Base-by-base conservation (phyloP, 1,140 invertebrate genomes). In the Apis cerana region DNA sequence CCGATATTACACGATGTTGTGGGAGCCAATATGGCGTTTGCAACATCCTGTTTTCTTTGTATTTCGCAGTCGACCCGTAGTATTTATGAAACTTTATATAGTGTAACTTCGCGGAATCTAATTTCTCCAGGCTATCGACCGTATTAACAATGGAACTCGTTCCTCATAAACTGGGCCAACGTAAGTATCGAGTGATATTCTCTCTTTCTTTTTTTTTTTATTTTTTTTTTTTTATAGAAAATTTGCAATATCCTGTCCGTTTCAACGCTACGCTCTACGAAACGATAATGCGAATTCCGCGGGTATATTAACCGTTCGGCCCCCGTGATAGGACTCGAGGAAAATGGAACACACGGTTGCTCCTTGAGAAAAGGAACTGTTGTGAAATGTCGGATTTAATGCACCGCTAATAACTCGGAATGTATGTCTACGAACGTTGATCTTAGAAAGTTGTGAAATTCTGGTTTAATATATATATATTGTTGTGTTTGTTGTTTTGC, bases 31-130 rank as follows among this genome's bases (percentile, higher is more conserved):
- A 56, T 56, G 68, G 71, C 33, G 33, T 48, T 68, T 62, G 74
- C 80, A 70, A 69, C 61, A 64, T 78, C 58, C 58, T 64, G 80
- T 82, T 56, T 78, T 78, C 67, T 59, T 67, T 54, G 69, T 54
- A 13, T 23, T 33, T 72, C 70, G 12, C 23, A 17, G 17, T 15
- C 23, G 43, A 9, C 43, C 11, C 10, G 59, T 27, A n/a, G 1
- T 27, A 54, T 54, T 23, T 72, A 74, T 52, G 61, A 64, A 58
- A 52, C 33, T 43, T 58, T 58, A 43, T 58, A 58, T 7, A 15
- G 11, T 43, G 33, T 17, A 17, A 48, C 17, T 23, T 8, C 48
- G 50, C 15, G 13, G 65, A 69, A 69, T 70, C 75, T 58, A 62
- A 82, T 77, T 64, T 58, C 62, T 54, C 17, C 56, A 23, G 48